phyloP scores from a whole-genome alignment of 2,113 vertebrate species.

The Alouatta palliata region DNA sequence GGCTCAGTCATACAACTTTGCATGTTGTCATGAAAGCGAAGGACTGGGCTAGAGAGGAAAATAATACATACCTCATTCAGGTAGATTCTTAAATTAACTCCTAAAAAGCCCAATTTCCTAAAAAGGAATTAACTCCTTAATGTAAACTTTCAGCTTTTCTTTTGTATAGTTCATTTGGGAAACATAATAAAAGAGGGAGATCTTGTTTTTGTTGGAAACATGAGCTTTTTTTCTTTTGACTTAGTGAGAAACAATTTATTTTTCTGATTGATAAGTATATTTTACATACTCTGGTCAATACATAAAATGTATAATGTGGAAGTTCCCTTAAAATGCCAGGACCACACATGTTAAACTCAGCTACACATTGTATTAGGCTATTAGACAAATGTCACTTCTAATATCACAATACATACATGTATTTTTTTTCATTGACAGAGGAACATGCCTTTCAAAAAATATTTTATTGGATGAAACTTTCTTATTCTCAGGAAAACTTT shows the following conservation, averaged over 20 bases:
- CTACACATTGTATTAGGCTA: constrained; percentile 83
- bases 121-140: background rate
- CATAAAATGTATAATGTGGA: constrained; percentile 53
- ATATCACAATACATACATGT: constrained; percentile 84
- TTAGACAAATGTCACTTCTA: constrained; percentile 81
- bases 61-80: background rate
- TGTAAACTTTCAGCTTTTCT: background rate
- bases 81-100: background rate
- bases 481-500: constrained; percentile 83
- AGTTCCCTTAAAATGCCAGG: constrained; percentile 79
- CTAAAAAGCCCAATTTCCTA: background rate
- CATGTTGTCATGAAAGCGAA: background rate
- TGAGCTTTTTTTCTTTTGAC: constrained; percentile 57
- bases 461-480: constrained; percentile 87
- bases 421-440: constrained; percentile 72
- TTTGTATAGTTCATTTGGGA: background rate
- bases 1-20: background rate
- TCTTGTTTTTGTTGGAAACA: constrained; percentile 60
- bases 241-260: constrained; percentile 63
- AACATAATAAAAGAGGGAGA: background rate
- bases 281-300: constrained; percentile 26
- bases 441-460: constrained; percentile 87
- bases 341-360: constrained; percentile 82
- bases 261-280: constrained; percentile 63
- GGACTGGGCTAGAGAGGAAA: background rate